Percentiles rank a stretch among this genome's conserved stretches.
These are phyloP conservation scores for Cryptoleucopteryx plumbea DNA, from an alignment of 2,113 vertebrate species.

Conservation along the genomic window DNA sequence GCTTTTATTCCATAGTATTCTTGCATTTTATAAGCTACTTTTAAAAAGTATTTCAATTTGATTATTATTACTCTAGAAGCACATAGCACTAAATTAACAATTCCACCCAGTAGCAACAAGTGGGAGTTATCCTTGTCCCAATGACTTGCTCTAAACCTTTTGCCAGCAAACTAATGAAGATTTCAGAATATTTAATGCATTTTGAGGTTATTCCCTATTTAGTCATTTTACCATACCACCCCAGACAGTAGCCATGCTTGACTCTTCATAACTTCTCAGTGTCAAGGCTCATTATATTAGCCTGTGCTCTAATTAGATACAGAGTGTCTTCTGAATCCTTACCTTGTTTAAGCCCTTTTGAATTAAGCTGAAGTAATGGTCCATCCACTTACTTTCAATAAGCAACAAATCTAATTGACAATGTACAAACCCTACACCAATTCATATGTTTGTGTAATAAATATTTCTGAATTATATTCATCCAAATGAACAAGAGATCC, in stretches of 20 bases:
- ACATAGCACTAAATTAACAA: not conserved
- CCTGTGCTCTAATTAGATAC: not conserved
- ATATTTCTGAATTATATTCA: not conserved
- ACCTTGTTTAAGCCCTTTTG: not conserved
- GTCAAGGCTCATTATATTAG: not conserved
- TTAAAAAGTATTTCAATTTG: not conserved
- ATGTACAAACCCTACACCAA: not conserved
- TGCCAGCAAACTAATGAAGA: not conserved
- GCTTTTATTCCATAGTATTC: not conserved
- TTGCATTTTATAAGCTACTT: not conserved
- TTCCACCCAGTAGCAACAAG: not conserved
- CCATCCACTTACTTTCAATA: not conserved
- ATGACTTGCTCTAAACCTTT: not conserved
- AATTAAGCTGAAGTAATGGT: not conserved
- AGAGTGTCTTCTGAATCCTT: not conserved
- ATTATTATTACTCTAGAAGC: not conserved
- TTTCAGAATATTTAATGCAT: not conserved
- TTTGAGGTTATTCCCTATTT: not conserved
- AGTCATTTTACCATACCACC: not conserved
- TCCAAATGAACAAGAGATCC: not conserved
- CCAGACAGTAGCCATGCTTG: not conserved
- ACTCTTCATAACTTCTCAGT: not conserved
- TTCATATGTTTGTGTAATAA: not conserved
- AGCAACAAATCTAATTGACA: not conserved
- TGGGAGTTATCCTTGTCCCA: not conserved